Conservation (phyloP, 2,888 invertebrate species). For the Epistrophe eligans region DNA sequence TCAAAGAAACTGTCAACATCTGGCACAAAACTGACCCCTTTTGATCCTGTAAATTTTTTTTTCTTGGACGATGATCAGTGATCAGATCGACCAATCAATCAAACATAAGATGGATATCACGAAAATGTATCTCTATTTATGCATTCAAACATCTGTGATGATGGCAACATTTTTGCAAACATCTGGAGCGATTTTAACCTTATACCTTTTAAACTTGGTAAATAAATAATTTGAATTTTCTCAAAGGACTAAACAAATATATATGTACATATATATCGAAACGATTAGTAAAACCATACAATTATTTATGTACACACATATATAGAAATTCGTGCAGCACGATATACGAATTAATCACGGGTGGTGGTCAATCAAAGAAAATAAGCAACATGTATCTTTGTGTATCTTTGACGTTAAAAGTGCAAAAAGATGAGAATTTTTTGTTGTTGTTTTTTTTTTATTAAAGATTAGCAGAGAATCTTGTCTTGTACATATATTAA, state of each 20-base stretch:
- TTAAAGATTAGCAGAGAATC: constrained; percentile 16
- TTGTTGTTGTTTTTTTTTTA: neutral
- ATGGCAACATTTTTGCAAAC: constrained; percentile 50
- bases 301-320: constrained; percentile 38
- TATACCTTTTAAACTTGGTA: neutral
- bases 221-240: neutral
- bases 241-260: constrained; percentile 69
- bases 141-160: constrained; percentile 72
- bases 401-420: constrained; percentile 14
- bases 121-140: constrained; percentile 71
- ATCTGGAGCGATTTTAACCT: constrained; percentile 53
- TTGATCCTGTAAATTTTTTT: constrained; percentile 21
- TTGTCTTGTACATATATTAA: constrained; percentile 52
- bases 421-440: constrained; percentile 46
- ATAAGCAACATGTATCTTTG: constrained; percentile 29
- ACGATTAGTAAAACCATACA: constrained; percentile 53
- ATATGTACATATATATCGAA: neutral
- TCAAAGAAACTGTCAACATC: constrained; percentile 65
- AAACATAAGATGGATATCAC: constrained; percentile 68
- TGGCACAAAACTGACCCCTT: constrained; percentile 69
- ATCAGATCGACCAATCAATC: constrained; percentile 75
- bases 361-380: constrained; percentile 39
- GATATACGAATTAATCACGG: constrained; percentile 67
- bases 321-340: constrained; percentile 69
- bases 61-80: constrained; percentile 65